Conservation (phyloP, 2,888 invertebrate genomes). For the Spilosoma lubricipeda region DNA sequence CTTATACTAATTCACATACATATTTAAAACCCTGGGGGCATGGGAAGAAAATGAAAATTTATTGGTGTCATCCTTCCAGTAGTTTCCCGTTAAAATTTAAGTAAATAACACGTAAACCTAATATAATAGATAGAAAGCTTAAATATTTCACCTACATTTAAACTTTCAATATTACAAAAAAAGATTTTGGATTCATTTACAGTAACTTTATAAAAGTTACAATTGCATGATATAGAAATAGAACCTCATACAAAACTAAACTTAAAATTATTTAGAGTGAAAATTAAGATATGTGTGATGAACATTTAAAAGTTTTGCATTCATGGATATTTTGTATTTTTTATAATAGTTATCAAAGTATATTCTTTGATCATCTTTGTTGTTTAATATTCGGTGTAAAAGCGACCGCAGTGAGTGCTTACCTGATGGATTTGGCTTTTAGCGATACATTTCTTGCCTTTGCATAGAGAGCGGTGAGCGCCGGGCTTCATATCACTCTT, state of each 20-base stretch:
- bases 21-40: background rate
- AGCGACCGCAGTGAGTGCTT: conserved; percentile 56
- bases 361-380: conserved; percentile 40
- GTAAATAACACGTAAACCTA: too few species aligned
- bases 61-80: background rate
- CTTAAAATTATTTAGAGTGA: too few species aligned
- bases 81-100: too few species aligned
- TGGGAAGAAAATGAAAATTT: background rate
- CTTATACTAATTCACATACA: background rate
- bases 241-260: too few species aligned
- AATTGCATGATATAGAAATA: too few species aligned
- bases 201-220: too few species aligned
- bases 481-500: conserved; percentile 56
- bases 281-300: background rate
- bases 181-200: too few species aligned
- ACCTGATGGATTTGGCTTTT: conserved; percentile 67
- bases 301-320: background rate
- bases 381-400: conserved; percentile 59
- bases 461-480: conserved; percentile 23
- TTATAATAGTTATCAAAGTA: background rate
- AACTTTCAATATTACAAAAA: too few species aligned
- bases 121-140: too few species aligned
- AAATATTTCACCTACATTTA: too few species aligned
- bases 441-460: conserved; percentile 64
- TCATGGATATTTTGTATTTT: background rate